Conservation (phyloP, 2,797 vertebrate genomes). For the Gallinago stenura region DNA sequence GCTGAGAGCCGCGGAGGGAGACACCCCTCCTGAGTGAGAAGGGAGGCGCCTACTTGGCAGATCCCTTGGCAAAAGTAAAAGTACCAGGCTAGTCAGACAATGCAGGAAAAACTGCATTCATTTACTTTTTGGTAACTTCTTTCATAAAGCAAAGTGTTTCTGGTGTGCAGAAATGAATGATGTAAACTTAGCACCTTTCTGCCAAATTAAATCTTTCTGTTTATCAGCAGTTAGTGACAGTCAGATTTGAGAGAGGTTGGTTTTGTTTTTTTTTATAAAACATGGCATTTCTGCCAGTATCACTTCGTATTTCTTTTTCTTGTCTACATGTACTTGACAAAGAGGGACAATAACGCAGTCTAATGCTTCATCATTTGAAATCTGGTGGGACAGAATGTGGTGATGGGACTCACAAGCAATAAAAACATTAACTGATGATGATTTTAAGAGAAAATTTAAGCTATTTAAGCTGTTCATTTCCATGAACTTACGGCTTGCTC, state of each 20-base stretch:
- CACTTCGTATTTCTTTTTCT: neutral
- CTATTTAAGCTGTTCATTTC: neutral
- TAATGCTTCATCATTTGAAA: neutral
- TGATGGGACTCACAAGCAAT: neutral
- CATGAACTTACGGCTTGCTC: neutral
- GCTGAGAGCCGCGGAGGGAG: neutral
- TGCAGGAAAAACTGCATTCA: neutral
- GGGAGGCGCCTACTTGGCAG: neutral
- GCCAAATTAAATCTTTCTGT: neutral
- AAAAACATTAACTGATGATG: neutral
- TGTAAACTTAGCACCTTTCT: neutral
- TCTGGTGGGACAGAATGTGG: neutral
- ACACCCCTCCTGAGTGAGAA: neutral
- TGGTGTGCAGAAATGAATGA: neutral
- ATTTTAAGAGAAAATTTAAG: slow-evolving; percentile 17
- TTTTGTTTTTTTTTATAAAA: neutral
- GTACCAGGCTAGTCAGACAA: neutral
- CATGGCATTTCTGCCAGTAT: neutral
- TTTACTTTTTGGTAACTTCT: neutral
- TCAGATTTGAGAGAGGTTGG: neutral
- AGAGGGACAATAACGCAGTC: neutral
- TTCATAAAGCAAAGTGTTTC: neutral
- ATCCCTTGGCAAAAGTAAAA: neutral
- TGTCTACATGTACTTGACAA: neutral
- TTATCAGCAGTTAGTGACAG: neutral